Base-by-base conservation (phyloP, 2,888 invertebrate species). In the Cistogaster globosa region DNA sequence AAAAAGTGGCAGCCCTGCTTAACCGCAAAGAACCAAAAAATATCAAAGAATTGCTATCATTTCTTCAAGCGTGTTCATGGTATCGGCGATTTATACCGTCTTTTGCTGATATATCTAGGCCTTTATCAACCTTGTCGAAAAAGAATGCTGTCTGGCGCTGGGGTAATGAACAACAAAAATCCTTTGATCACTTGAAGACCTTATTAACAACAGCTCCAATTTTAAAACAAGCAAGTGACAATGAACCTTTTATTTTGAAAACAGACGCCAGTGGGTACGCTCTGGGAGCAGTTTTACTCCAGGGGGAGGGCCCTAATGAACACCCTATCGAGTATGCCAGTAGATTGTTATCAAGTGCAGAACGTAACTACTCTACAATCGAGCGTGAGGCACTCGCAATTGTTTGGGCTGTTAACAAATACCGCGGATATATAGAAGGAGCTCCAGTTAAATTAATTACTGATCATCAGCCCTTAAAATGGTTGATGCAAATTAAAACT, bases 351-450 rank as follows among this genome's bases (percentile, higher is more conserved):
- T 87, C 74, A 2, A 9, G 65, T 14, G 88, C 90, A 4, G 92
- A 93, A 86, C 78, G 82, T 0, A 92, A 92, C 45, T 93, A 93
- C 58, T 87, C 90, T 0, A 91, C 91, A 0, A 92, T 91, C 0
- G 93, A 93, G 83, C 88, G 91, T 14, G 93, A 93, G 87, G 90
- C 89, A 0, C 79, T 92, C 0, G 92, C 86, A 5, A 81, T 86
- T n/a, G 69, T 81, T 0, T 87, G 81, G 5, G 92, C 83, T 20
- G 72, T 80, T 11, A 26, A 60, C 8, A 82, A 84, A 51, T 87
- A n/a, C n/a, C n/a, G n/a, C n/a, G n/a, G n/a, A n/a, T n/a, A n/a
- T n/a, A 82, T 93, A 0, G 91, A 92, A 69, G 90, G 91, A 1
- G 51, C 88, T 14, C 16, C 55, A n/a, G 63, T 78, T 0, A 60